These are phyloP conservation scores for Promerops cafer DNA, from an alignment of 2,113 vertebrate genomes.

Conservation along the genomic window DNA sequence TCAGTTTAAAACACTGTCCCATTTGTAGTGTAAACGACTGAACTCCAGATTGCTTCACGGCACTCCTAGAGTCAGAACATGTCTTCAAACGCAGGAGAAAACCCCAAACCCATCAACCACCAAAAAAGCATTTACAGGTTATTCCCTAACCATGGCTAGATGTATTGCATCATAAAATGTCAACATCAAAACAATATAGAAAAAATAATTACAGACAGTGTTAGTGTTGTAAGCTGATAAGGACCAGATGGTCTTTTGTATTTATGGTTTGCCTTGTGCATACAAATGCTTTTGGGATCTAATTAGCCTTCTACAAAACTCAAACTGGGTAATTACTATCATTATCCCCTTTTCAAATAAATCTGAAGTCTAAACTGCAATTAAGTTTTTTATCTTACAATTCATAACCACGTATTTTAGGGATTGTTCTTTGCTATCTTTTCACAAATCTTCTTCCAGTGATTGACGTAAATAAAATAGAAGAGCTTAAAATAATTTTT, in stretches of 20 bases:
- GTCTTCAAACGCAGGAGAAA: background rate
- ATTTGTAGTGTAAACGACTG: background rate
- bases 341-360: slow-evolving; percentile 87
- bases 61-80: background rate
- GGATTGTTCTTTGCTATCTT: slow-evolving; percentile 65
- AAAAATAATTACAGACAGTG: slow-evolving; percentile 81
- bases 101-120: background rate
- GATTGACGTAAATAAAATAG: slow-evolving; percentile 42
- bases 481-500: background rate
- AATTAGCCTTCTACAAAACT: slow-evolving; percentile 85
- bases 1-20: background rate
- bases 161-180: slow-evolving; percentile 71
- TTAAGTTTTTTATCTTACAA: slow-evolving; percentile 78
- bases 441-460: slow-evolving; percentile 48
- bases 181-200: slow-evolving; percentile 79
- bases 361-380: slow-evolving; percentile 86
- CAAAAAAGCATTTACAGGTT: slow-evolving; percentile 54
- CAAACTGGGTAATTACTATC: slow-evolving; percentile 87
- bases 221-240: slow-evolving; percentile 79
- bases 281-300: slow-evolving; percentile 84
- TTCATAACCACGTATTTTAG: slow-evolving; percentile 69
- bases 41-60: background rate
- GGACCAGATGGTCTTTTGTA: slow-evolving; percentile 84
- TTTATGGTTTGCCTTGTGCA: slow-evolving; percentile 76
- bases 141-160: slow-evolving; percentile 60